Percentiles rank a stretch among this genome's conserved stretches.
These are phyloP conservation scores for Enchytraeus crypticus DNA, from an alignment of 2,888 invertebrate genomes.

Conservation along the genomic window DNA sequence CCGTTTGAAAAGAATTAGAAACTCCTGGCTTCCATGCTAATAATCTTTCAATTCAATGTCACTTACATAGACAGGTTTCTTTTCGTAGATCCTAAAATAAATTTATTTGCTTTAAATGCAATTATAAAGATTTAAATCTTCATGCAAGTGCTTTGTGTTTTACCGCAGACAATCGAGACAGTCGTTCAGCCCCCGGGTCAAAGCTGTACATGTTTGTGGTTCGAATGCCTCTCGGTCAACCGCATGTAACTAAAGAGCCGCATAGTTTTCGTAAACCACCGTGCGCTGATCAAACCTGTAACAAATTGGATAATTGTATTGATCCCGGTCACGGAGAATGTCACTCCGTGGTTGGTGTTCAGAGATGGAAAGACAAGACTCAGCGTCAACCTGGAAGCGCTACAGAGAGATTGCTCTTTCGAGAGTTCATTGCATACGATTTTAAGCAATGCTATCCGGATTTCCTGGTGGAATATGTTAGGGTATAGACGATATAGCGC, in stretches of 20 bases:
- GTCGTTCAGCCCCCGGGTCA: not conserved
- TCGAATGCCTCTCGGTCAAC: not conserved
- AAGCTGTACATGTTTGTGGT: constrained; percentile 1
- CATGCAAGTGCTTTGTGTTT: no score
- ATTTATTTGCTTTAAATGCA: not conserved
- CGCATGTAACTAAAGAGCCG: not conserved
- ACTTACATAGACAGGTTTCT: no score
- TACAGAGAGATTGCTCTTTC: no score
- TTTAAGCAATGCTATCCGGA: no score
- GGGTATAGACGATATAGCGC: no score
- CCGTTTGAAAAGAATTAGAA: no score
- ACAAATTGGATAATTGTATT: not conserved
- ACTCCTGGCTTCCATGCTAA: no score
- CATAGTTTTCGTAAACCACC: not conserved
- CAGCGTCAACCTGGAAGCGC: no score
- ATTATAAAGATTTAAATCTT: not conserved
- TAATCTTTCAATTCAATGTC: no score
- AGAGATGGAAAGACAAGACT: not conserved
- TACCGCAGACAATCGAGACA: not conserved
- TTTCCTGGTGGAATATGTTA: no score
- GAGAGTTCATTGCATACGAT: no score
- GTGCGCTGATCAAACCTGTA: not conserved
- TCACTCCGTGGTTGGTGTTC: not conserved
- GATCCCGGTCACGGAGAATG: not conserved
- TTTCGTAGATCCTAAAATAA: no score